Conservation (phyloP, 2,113 vertebrate species). For the Trochalopteron elliotii region DNA sequence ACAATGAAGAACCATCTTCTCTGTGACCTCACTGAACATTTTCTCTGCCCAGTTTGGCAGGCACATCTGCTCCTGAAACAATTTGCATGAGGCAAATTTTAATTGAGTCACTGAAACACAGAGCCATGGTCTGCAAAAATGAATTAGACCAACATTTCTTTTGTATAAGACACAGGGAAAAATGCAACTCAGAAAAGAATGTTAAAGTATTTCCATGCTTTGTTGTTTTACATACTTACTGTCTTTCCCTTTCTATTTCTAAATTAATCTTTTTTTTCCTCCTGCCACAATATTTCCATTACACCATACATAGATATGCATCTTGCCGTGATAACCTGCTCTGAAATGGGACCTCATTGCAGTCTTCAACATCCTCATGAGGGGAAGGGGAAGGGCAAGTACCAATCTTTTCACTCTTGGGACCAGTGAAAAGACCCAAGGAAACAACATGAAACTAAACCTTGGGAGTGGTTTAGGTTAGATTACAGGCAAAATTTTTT, state of each 20-base stretch:
- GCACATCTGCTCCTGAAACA: constrained; percentile 52
- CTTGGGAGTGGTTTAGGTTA: neutral
- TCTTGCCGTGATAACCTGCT: neutral
- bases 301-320: neutral
- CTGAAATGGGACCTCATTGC: neutral
- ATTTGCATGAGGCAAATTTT: constrained; percentile 56
- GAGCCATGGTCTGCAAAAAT: neutral
- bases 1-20: constrained; percentile 32
- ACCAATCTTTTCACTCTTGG: neutral
- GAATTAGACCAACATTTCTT: neutral
- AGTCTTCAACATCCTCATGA: neutral
- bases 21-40: constrained; percentile 44
- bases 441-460: neutral
- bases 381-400: neutral
- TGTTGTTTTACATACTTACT: neutral
- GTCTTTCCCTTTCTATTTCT: neutral
- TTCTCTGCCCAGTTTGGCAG: constrained; percentile 47
- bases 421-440: neutral
- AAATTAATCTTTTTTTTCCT: neutral
- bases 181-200: neutral
- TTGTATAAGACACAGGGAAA: neutral
- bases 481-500: neutral
- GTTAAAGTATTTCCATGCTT: neutral
- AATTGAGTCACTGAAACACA: constrained; percentile 45
- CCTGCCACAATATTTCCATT: neutral